Conservation (phyloP, 2,113 vertebrate species). For the Macrotis lagotis region DNA sequence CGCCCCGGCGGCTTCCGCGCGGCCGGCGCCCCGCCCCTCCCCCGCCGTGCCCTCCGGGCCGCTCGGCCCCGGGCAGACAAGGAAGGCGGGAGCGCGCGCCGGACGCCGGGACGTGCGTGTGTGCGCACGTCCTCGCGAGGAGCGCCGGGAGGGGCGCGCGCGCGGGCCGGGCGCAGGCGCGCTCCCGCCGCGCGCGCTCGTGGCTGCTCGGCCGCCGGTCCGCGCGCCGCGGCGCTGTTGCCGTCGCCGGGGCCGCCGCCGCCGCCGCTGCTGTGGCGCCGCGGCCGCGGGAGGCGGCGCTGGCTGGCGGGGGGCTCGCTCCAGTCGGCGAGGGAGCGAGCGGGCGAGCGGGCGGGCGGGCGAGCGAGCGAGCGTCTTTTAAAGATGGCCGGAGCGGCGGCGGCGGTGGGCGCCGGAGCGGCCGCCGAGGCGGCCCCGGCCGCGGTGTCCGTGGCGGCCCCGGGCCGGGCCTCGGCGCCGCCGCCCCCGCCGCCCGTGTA, state of each 20-base stretch:
- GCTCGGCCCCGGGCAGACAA: background rate
- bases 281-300: conserved; percentile 74
- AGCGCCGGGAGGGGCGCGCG: conserved; percentile 69
- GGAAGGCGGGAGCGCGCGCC: conserved; percentile 61
- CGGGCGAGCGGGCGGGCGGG: conserved; percentile 64
- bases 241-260: conserved; percentile 38
- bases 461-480: conserved; percentile 88
- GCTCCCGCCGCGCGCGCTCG: conserved; percentile 65
- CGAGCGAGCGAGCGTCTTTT: conserved; percentile 81
- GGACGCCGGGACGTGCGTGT: conserved; percentile 52
- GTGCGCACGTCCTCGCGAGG: conserved; percentile 56
- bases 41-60: background rate
- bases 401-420: conserved; percentile 85
- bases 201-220: conserved; percentile 8
- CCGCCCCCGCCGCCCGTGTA: conserved; percentile 89
- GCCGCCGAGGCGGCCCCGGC: conserved; percentile 82
- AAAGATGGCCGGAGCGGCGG: conserved; percentile 88
- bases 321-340: conserved; percentile 73
- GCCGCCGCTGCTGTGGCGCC: conserved; percentile 67
- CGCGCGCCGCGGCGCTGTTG: background rate
- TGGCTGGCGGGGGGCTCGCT: conserved; percentile 78
- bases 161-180: conserved; percentile 30
- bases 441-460: conserved; percentile 83
- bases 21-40: background rate
- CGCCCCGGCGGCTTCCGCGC: too few species aligned